phyloP scores from a whole-genome alignment of 35 echinoderm and acorn worm genomes.

The Ptychodera flava region DNA sequence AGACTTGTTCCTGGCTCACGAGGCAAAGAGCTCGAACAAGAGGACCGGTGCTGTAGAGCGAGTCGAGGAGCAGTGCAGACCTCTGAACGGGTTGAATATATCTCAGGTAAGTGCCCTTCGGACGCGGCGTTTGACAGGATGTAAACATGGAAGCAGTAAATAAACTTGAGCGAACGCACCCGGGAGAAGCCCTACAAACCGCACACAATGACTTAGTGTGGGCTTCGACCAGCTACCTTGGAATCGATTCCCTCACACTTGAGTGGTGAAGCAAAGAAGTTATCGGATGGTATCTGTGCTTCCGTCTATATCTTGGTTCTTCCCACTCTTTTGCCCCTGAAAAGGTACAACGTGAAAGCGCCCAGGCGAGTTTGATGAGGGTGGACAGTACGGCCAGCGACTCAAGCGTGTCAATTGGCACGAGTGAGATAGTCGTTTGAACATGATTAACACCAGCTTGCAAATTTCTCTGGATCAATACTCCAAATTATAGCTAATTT shows the following conservation, averaged over 20 bases:
- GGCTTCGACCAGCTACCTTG: not conserved
- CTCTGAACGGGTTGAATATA: conserved; percentile 92
- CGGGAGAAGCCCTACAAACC: too few species aligned
- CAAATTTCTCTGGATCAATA: not conserved
- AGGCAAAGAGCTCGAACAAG: conserved; percentile 85
- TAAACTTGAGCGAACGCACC: too few species aligned
- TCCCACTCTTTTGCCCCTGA: too few species aligned
- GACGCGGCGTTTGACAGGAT: too few species aligned
- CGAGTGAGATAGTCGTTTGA: too few species aligned
- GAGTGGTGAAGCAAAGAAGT: not conserved
- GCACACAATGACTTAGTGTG: too few species aligned
- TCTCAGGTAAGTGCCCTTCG: conserved; percentile 67
- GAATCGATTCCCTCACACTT: not conserved
- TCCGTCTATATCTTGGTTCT: too few species aligned
- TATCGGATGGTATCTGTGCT: not conserved
- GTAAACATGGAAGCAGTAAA: too few species aligned
- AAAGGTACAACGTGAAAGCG: too few species aligned
- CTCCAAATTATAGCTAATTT: not conserved
- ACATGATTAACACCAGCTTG: not conserved
- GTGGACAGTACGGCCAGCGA: too few species aligned
- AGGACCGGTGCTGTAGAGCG: conserved; percentile 76
- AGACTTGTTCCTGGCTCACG: conserved; percentile 83
- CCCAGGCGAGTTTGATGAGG: too few species aligned
- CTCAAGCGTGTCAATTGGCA: not conserved
- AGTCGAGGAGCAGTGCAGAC: conserved; percentile 91